Percentiles rank a stretch among this genome's conserved stretches.
Conservation (phyloP, 1,140 invertebrate genomes). For the Panagrolaimus sp. region DNA sequence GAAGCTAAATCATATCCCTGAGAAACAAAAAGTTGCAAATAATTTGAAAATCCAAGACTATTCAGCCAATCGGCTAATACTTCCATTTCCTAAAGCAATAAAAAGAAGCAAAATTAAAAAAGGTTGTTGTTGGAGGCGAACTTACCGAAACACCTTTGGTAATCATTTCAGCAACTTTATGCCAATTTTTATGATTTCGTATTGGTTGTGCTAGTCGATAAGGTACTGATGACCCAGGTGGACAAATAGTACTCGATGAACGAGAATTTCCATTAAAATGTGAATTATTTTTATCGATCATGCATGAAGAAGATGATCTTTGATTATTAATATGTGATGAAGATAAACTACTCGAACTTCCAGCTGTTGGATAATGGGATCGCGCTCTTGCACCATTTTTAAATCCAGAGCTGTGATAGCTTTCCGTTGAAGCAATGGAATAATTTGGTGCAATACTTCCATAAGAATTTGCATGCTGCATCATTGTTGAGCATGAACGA, state of each 20-base stretch:
- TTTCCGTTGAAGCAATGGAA: constrained; percentile 5
- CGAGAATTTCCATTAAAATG: too few species aligned
- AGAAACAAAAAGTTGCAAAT: constrained; percentile 82
- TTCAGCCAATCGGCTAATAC: constrained; percentile 87
- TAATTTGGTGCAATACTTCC: constrained; percentile 1
- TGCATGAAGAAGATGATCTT: constrained; percentile 1
- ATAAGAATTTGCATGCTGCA: constrained; percentile 17
- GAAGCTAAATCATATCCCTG: constrained; percentile 96
- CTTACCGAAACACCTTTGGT: constrained; percentile 65
- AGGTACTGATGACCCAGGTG: background rate
- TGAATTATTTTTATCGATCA: background rate
- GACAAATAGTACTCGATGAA: background rate
- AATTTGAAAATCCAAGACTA: constrained; percentile 90
- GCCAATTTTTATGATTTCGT: constrained; percentile 20
- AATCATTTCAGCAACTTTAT: constrained; percentile 65
- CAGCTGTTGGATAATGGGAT: too few species aligned
- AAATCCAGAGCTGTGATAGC: constrained; percentile 1
- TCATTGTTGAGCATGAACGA: constrained; percentile 3
- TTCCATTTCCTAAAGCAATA: constrained; percentile 73
- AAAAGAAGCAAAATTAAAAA: background rate
- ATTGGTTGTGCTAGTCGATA: constrained; percentile 9
- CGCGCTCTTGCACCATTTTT: background rate
- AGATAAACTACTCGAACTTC: background rate
- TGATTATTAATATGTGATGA: constrained; percentile 3
- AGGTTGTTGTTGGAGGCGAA: constrained; percentile 20